Evolutionary conservation across 2,113 vertebrate species (phyloP).

Genomic region (Alethe diademata): DNA sequence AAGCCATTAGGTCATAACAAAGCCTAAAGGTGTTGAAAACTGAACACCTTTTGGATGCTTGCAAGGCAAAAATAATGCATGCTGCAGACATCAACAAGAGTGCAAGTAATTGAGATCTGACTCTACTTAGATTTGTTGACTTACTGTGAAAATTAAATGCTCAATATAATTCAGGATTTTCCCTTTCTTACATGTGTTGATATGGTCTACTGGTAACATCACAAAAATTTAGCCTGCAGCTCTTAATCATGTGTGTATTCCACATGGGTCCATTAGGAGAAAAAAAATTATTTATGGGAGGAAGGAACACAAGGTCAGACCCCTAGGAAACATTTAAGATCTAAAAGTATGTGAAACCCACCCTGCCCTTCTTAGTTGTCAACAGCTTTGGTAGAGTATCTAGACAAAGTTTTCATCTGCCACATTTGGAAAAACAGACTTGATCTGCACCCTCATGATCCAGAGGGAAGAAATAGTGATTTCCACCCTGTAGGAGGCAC

Average conservation of each 20-base stretch:
- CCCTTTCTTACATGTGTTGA: not conserved
- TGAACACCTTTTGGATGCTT: not conserved
- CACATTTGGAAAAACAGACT: not conserved
- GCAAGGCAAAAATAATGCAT: not conserved
- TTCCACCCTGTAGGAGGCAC: not conserved
- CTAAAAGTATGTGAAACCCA: not conserved
- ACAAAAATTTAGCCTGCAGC: not conserved
- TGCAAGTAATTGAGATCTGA: not conserved
- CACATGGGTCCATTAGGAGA: not conserved
- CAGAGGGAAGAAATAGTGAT: not conserved
- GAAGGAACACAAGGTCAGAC: not conserved
- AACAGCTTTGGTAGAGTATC: not conserved
- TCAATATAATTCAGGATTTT: not conserved
- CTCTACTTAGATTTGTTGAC: not conserved
- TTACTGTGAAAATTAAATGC: not conserved
- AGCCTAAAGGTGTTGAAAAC: not conserved
- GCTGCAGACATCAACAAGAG: not conserved
- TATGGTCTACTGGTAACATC: not conserved
- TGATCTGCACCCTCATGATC: not conserved
- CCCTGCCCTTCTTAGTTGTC: not conserved
- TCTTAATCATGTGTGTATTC: not conserved
- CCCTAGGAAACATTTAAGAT: not conserved
- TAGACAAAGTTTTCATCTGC: not conserved
- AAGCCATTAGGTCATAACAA: not conserved
- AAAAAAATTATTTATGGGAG: not conserved